Evolutionary conservation across 2,888 invertebrate genomes (phyloP).

Genomic region (Nipponacmea schrenckii): DNA sequence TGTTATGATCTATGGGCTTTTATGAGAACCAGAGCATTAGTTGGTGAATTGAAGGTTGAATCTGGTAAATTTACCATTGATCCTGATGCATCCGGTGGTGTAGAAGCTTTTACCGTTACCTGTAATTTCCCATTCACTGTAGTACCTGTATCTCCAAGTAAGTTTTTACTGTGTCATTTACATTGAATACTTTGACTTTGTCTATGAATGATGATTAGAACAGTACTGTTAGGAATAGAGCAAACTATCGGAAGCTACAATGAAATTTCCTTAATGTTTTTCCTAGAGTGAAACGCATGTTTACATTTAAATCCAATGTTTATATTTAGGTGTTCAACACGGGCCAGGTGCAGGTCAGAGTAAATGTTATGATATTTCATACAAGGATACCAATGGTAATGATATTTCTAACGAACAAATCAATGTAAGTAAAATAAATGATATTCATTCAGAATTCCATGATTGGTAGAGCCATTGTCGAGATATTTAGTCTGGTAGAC

Average conservation of each 20-base stretch:
- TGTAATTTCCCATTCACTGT: conserved; percentile 16
- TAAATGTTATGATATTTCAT: conserved; percentile 31
- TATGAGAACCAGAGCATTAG: conserved; percentile 17
- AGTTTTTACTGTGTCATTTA: too few relatives aligned
- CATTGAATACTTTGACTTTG: too few relatives aligned
- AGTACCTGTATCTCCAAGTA: conserved; percentile 1
- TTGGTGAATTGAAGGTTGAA: conserved; percentile 22
- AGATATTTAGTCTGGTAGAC: too few relatives aligned
- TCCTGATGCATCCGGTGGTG: conserved; percentile 18
- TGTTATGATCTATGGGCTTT: conserved; percentile 34
- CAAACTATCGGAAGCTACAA: too few relatives aligned
- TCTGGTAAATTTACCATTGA: conserved; percentile 27
- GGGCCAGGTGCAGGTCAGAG: background rate
- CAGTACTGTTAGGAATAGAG: too few relatives aligned
- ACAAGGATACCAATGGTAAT: conserved; percentile 23
- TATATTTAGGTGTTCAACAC: too few relatives aligned
- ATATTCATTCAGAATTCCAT: too few relatives aligned
- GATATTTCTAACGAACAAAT: conserved; percentile 27
- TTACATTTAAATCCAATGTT: too few relatives aligned
- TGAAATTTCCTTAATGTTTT: too few relatives aligned
- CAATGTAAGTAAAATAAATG: conserved; percentile 24
- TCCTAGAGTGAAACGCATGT: too few relatives aligned
- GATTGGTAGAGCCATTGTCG: too few relatives aligned
- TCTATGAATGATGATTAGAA: too few relatives aligned
- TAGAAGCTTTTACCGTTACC: conserved; percentile 22